Conservation (phyloP, 2,888 invertebrate genomes). For the Aleiodes alternator region DNA sequence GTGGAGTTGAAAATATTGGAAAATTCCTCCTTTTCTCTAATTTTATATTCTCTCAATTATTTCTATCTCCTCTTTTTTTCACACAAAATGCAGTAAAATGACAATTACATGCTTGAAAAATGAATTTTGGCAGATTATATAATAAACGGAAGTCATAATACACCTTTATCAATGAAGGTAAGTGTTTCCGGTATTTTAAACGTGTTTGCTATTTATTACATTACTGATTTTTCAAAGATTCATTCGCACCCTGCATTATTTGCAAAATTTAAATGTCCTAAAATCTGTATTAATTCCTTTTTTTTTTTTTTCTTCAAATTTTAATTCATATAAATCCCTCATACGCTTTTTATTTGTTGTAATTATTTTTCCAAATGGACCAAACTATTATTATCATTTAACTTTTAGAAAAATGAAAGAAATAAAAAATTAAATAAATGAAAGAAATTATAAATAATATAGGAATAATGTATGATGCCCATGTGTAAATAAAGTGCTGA, state of each 20-base stretch:
- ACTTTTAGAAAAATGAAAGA: not conserved
- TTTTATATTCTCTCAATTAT: too few species aligned
- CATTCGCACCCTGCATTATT: slow-evolving; percentile 23
- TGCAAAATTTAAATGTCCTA: too few species aligned
- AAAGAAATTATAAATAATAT: slow-evolving; percentile 16
- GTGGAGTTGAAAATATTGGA: not conserved
- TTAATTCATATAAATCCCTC: too few species aligned
- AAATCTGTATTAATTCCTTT: too few species aligned
- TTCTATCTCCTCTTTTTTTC: too few species aligned
- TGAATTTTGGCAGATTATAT: too few species aligned
- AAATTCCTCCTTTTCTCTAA: too few species aligned
- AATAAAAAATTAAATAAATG: not conserved
- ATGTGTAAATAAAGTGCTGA: slow-evolving; percentile 28
- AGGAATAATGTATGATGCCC: slow-evolving; percentile 13
- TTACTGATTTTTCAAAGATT: not conserved
- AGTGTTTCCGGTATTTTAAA: slow-evolving; percentile 1
- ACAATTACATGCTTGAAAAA: too few species aligned
- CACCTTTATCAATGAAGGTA: not conserved
- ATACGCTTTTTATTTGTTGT: not conserved
- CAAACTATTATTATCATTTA: not conserved
- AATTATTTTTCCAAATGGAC: slow-evolving; percentile 12
- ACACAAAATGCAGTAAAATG: too few species aligned
- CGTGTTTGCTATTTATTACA: not conserved
- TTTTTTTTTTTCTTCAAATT: too few species aligned
- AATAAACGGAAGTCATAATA: too few species aligned